Evolutionary conservation across 2,113 vertebrate genomes (phyloP), one percentile per base, ranked within the genome.

Genomic region (Leptobrachium leishanense): DNA sequence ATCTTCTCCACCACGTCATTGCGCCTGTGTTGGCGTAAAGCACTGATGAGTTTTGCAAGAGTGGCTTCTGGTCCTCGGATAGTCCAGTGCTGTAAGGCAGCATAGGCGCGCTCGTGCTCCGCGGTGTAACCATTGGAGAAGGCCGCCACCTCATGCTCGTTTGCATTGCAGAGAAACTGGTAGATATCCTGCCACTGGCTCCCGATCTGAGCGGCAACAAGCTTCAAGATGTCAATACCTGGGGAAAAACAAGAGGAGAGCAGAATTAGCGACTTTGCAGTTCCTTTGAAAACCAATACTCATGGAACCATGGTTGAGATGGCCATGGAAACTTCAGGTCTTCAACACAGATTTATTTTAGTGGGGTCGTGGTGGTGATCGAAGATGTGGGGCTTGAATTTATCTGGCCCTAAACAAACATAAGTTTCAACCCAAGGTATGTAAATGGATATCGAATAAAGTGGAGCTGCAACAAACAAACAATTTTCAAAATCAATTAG

Each of bases 1-100:
- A 99, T 96, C 90, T 96, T 98, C 89, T 98, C 97, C 82, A 99
- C 96, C 4, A 99, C 96, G 0, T 98, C 97, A 0, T 95, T 98
- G 84, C 97, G 95, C 1, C 95, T 91, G 82, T 96, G 95, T 73
- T 95, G 92, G 64, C 97, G 97, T 10, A 99, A 91, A 12, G 95
- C 95, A 0, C 95, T 96, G 87, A 98, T 98, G 66, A 99, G 88
- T 86, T 97, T 97, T 42, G 96, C 97, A n/a, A 99, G 93, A 88
- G 95, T 98, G 88, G 97, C 96, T 76, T 98, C 96, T 0, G 93
- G 88, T 72, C 98, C 97, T 0, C 95, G 92, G 84, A 98, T 93
- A 82, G 95, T 98, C 97, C 97, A 99, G 89, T 98, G 96, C 90
- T 98, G 96, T 83, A 99, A 87, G 0, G 97, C 96, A 0, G 97